A percentile compares a stretch with the other conserved stretches of the same genome.
These are phyloP conservation scores for Sternarchorhynchus goeldii DNA, from an alignment of 2,797 vertebrate species.

Conservation along the genomic window DNA sequence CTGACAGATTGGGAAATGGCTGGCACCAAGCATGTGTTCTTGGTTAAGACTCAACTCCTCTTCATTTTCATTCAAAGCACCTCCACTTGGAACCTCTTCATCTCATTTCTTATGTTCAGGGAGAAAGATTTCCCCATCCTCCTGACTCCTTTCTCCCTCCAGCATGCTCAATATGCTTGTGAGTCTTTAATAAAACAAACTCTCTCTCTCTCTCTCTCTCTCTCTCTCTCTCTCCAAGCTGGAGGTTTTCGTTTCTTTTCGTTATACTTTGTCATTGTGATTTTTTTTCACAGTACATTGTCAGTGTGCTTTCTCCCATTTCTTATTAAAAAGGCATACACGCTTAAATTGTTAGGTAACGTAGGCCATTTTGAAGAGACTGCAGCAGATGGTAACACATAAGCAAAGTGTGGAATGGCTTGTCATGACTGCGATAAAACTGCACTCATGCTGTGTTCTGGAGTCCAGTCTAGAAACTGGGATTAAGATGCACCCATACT, in stretches of 20 bases:
- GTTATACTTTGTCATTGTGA: not conserved
- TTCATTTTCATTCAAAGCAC: no score
- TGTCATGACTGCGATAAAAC: no score
- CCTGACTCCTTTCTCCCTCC: not conserved
- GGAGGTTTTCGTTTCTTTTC: no score
- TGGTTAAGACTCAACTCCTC: constrained; percentile 11
- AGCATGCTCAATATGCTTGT: not conserved
- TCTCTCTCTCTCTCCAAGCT: no score
- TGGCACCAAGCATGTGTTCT: not conserved
- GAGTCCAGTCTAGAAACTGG: no score
- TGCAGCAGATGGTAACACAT: no score
- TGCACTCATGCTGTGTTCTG: no score
- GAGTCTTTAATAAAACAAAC: constrained; percentile 13
- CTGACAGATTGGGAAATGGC: constrained; percentile 1
- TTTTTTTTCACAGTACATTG: not conserved
- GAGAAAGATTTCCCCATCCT: not conserved
- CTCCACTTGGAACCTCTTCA: not conserved
- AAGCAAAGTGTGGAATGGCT: no score
- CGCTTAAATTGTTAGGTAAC: not conserved
- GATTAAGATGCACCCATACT: no score
- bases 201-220: not conserved
- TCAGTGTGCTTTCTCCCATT: not conserved
- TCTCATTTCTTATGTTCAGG: not conserved
- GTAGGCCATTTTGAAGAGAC: constrained; percentile 1
- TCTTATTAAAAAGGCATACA: constrained; percentile 14